These are phyloP conservation scores for Acrobasis repandana DNA, from an alignment of 2,888 invertebrate species.

Conservation along the genomic window DNA sequence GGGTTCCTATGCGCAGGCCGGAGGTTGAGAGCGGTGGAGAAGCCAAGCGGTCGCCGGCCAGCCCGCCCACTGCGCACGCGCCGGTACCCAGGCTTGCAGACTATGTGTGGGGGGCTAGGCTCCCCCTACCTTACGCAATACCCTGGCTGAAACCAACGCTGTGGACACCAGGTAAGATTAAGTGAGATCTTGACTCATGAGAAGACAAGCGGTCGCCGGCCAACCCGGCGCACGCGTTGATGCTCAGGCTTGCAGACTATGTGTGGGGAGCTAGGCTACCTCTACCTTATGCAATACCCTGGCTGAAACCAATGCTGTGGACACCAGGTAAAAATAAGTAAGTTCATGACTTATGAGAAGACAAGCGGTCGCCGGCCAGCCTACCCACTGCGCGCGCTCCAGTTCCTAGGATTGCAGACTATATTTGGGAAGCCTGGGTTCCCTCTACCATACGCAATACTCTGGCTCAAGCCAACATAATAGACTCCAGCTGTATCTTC, in stretches of 20 bases:
- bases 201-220: constrained; percentile 89
- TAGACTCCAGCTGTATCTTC: constrained; percentile 64
- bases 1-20: constrained; percentile 73
- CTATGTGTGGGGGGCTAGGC: constrained; percentile 89
- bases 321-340: constrained; percentile 56
- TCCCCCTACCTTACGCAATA: constrained; percentile 86
- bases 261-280: constrained; percentile 88
- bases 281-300: constrained; percentile 87
- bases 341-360: constrained; percentile 76
- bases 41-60: constrained; percentile 89
- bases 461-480: constrained; percentile 85
- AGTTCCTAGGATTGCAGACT: constrained; percentile 91
- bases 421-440: constrained; percentile 88
- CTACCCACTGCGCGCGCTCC: constrained; percentile 88
- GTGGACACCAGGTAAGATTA: constrained; percentile 66
- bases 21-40: constrained; percentile 85
- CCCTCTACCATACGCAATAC: constrained; percentile 86
- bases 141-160: constrained; percentile 85
- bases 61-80: constrained; percentile 87
- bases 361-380: constrained; percentile 87
- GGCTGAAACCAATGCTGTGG: constrained; percentile 84
- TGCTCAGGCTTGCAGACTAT: constrained; percentile 90
- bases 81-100: constrained; percentile 92
- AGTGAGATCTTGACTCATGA: not conserved
- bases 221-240: constrained; percentile 89